A percentile compares a stretch with the other conserved stretches of the same genome.
phyloP scores from a whole-genome alignment of 2,888 invertebrate genomes.

The Ctena decussata region DNA sequence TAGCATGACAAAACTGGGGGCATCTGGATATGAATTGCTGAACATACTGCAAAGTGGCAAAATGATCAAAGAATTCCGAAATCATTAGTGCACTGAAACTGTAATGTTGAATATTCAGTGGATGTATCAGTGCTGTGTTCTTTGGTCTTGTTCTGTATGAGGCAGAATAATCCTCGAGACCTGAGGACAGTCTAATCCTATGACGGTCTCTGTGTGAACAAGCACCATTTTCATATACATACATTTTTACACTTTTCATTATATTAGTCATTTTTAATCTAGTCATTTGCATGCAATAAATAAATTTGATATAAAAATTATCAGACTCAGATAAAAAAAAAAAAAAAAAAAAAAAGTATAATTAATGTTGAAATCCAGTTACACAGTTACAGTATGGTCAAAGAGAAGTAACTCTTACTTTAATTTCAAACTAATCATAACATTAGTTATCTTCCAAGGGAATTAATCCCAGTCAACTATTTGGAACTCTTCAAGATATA shows the following conservation, averaged over 20 bases:
- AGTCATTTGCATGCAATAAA: neutral
- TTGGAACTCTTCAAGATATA: too few relatives aligned
- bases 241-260: too few relatives aligned
- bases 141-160: neutral
- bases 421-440: neutral
- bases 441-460: neutral
- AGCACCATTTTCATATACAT: neutral
- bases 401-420: neutral
- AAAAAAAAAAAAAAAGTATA: neutral
- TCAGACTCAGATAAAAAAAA: neutral
- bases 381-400: neutral
- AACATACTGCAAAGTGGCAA: neutral
- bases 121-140: neutral
- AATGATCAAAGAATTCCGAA: neutral
- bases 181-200: neutral
- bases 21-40: neutral
- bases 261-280: neutral
- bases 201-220: neutral
- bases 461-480: too few relatives aligned
- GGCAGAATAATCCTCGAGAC: neutral
- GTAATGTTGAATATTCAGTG: neutral
- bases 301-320: neutral
- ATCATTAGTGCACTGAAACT: neutral
- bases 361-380: neutral
- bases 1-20: slow-evolving; percentile 12